Base-by-base conservation (phyloP, 2,797 vertebrate genomes). In the Lycodopsis pacificus region DNA sequence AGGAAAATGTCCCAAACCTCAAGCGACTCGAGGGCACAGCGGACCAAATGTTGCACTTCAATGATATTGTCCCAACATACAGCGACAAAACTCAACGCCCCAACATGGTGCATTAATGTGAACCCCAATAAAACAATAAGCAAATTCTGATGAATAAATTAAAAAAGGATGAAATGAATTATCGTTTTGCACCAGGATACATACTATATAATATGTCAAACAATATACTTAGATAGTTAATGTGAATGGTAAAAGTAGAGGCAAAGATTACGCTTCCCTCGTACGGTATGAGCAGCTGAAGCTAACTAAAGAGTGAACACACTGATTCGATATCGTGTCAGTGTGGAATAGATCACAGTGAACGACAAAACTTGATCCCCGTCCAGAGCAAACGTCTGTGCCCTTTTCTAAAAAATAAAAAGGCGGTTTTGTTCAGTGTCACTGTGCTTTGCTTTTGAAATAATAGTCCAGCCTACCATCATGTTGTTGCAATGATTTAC, bases 21-120 rank as follows among this genome's bases (percentile, higher is more conserved):
- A 70, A 51, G 61, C 77, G 38, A 73, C 72, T 30, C 32, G 25
- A 74, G 73, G 30, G 22, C 59, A 53, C 76, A 72, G 68, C 46
- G 42, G 20, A 70, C 17, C 48, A 12, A 77, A 85, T 34, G n/a
- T 40, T 76, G 67, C 75, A 79, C 65, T 59, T 85, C 27, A 76
- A 7, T 66, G 58, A 73, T 68, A 58, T 8, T 64, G 42, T 85
- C 71, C 53, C 71, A 76, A n/a, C 67, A 59, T 1, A 58, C n/a
- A 63, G 54, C 3, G 27, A 27, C 70, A 53, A 68, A 34, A 9
- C 57, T 72, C 58, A 65, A 38, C 11, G 1, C 54, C 49, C 58
- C 53, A 58, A 71, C 68, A 83, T 91, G 89, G 88, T 86, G 92
- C 86, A 62, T 74, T 57, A 38, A 77, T 75, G 32, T 76, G 27